phyloP scores from a whole-genome alignment of 2,888 invertebrate genomes.

The Cantharis flavilabris region DNA sequence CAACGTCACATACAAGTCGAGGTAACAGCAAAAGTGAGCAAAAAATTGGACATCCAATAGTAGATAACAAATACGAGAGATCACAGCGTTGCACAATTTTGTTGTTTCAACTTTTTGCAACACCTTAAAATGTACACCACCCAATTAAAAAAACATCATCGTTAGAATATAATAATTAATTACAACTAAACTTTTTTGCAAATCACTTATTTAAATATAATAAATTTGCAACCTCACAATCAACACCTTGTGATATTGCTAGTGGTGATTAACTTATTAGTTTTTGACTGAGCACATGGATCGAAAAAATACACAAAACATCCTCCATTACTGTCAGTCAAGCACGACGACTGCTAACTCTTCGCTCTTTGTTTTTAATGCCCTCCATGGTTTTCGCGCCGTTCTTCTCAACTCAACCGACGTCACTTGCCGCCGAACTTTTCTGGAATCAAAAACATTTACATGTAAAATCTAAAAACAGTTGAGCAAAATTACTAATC shows the following conservation, averaged over 20 bases:
- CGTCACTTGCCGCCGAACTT: conserved; percentile 80
- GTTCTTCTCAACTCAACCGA: conserved; percentile 79
- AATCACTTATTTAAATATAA: conserved; percentile 17
- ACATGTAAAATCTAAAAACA: not conserved
- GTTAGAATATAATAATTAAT: conserved; percentile 11
- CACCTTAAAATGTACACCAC: conserved; percentile 15
- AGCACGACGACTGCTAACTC: conserved; percentile 73
- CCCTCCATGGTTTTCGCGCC: conserved; percentile 84
- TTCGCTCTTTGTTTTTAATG: conserved; percentile 58
- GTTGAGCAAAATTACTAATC: too few species aligned
- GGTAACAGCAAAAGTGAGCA: conserved; percentile 1
- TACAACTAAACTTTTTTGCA: conserved; percentile 12
- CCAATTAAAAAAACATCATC: conserved; percentile 7
- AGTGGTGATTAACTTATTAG: conserved; percentile 37
- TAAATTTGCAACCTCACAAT: conserved; percentile 21
- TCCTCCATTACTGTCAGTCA: conserved; percentile 64
- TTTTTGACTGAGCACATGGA: conserved; percentile 45
- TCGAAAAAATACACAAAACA: conserved; percentile 23
- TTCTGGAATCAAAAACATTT: conserved; percentile 62
- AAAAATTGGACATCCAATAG: conserved; percentile 8
- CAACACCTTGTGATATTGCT: conserved; percentile 41
- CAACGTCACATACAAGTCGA: not conserved
- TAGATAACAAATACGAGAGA: conserved; percentile 19
- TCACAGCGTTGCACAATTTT: conserved; percentile 12
- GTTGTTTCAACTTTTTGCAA: conserved; percentile 14